Percentiles rank a stretch among this genome's conserved stretches.
phyloP scores from a whole-genome alignment of 2,113 vertebrate species.

The Oceanites oceanicus region DNA sequence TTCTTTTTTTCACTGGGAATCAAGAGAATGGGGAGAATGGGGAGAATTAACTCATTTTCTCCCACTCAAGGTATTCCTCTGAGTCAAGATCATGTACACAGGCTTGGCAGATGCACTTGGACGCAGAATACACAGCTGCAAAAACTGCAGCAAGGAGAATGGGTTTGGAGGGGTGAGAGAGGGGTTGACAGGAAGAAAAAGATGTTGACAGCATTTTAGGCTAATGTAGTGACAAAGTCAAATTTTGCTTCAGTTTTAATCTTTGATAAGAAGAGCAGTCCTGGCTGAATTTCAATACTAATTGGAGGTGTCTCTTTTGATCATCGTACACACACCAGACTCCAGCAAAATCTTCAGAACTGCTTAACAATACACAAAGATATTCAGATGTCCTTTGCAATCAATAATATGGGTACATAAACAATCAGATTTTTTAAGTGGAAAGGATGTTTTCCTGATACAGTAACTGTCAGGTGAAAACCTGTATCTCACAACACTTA shows the following conservation, averaged over 20 bases:
- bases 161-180: neutral
- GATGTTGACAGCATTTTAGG: neutral
- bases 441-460: neutral
- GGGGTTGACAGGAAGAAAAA: neutral
- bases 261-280: neutral
- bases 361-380: neutral
- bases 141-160: neutral
- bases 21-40: neutral
- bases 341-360: neutral
- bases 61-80: neutral
- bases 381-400: neutral
- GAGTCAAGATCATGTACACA: neutral
- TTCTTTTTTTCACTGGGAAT: neutral
- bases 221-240: neutral
- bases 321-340: neutral
- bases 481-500: neutral
- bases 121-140: neutral
- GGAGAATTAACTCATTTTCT: neutral
- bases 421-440: neutral
- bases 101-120: neutral
- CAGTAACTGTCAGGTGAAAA: neutral
- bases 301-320: constrained; percentile 19
- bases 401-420: neutral
- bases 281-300: constrained; percentile 37
- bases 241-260: constrained; percentile 32